Evolutionary conservation across 2,797 vertebrate species (phyloP).

Genomic region (Halcyon leucocephala): DNA sequence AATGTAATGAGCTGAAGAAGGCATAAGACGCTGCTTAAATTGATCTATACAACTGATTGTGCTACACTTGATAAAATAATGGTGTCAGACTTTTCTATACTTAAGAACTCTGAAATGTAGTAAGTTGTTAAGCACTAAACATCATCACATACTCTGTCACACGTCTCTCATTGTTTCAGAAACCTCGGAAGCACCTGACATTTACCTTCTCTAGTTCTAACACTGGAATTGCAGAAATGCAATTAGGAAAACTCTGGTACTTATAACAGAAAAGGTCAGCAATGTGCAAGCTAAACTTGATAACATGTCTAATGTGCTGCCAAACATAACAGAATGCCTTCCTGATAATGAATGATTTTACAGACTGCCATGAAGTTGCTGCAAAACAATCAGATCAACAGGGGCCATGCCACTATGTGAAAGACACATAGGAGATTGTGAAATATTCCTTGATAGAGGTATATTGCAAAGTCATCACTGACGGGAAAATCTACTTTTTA

Average conservation of each 20-base stretch:
- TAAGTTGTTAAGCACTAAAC: slow-evolving; percentile 8
- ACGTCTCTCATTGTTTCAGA: slow-evolving; percentile 3
- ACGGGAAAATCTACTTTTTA: slow-evolving; percentile 24
- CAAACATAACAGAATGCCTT: slow-evolving; percentile 46
- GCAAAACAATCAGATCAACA: slow-evolving; percentile 60
- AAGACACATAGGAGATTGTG: not conserved
- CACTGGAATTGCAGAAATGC: slow-evolving; percentile 43
- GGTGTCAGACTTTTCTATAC: not conserved
- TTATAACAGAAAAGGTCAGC: slow-evolving; percentile 59
- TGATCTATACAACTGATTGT: slow-evolving; percentile 20
- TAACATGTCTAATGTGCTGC: slow-evolving; percentile 59
- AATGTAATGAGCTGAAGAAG: slow-evolving; percentile 32
- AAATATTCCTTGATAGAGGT: slow-evolving; percentile 12
- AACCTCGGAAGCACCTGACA: slow-evolving; percentile 28
- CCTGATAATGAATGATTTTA: slow-evolving; percentile 59
- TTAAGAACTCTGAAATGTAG: not conserved
- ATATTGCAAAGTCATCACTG: slow-evolving; percentile 28
- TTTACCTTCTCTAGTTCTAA: slow-evolving; percentile 42
- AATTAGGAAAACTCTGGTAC: slow-evolving; percentile 47
- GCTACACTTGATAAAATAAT: slow-evolving; percentile 33
- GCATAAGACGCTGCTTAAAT: not conserved
- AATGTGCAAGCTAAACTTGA: slow-evolving; percentile 46
- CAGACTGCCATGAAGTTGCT: slow-evolving; percentile 30
- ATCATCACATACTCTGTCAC: slow-evolving; percentile 23
- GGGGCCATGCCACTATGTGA: not conserved